Conservation (phyloP, 2,113 vertebrate species). For the Epinephelus lanceolatus region DNA sequence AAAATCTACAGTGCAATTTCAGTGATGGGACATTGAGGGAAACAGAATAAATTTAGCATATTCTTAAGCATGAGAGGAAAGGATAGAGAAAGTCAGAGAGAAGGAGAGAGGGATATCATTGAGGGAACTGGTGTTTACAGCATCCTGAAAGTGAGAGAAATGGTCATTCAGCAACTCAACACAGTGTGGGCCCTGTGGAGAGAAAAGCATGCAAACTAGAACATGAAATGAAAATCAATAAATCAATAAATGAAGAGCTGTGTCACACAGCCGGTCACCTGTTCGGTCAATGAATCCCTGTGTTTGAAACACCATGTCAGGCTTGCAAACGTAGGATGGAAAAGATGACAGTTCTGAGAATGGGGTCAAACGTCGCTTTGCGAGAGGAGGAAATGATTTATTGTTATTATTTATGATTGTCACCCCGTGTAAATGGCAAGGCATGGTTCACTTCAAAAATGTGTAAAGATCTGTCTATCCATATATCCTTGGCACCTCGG, state of each 20-base stretch:
- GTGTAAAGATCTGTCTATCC: too few relatives aligned
- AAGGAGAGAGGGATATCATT: not conserved
- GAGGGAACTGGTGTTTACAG: conserved; percentile 1
- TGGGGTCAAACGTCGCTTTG: not conserved
- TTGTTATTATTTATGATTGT: too few relatives aligned
- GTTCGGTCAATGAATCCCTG: not conserved
- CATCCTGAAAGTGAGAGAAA: conserved; percentile 71
- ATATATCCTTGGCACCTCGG: too few relatives aligned
- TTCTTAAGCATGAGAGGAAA: not conserved
- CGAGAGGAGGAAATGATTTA: too few relatives aligned
- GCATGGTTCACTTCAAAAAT: too few relatives aligned
- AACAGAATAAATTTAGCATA: not conserved
- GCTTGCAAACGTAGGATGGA: not conserved
- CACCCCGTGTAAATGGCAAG: too few relatives aligned
- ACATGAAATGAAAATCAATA: not conserved
- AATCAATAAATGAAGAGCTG: not conserved
- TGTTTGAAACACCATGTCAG: not conserved
- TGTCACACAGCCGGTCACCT: too few relatives aligned
- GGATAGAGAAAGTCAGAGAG: conserved; percentile 15
- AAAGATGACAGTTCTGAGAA: not conserved
- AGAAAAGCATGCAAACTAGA: not conserved
- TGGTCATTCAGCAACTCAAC: conserved; percentile 4
- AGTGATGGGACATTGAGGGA: conserved; percentile 5
- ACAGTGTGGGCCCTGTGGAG: not conserved
- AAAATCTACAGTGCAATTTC: conserved; percentile 8